Evolutionary conservation across 2,888 invertebrate species (phyloP), one percentile per base, ranked within the genome.

Genomic region (Frankliniella fusca): DNA sequence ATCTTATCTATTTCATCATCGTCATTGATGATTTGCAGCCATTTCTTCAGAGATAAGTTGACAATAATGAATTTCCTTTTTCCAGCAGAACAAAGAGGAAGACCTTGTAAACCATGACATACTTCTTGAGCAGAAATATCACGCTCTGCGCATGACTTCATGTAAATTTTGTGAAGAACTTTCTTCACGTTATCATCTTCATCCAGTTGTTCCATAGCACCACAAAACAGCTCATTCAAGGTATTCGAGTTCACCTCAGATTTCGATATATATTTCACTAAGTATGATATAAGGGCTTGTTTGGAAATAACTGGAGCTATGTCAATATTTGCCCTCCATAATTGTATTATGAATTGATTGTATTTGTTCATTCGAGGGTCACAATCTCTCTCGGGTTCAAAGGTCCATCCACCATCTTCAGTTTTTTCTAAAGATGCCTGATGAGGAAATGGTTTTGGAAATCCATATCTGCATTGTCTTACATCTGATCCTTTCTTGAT

Each of bases 121-220:
- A 81, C 81, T 80, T 84, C 84, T 79, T 84, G 84, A 0, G 84
- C 83, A 3, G 84, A 84, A 48, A 70, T 80, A 70, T 84, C 84
- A 18, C 84, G 9, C 50, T 84, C 84, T 23, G 50, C 20, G 23
- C 84, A 76, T n/a, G 84, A 80, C 23, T 79, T 65, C 27, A 84
- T 81, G 48, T 84, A 61, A 1, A 84, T 11, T 76, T 83, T 84
- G 27, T 50, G 82, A 23, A 84, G 81, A 12, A 80, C 81, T 23
- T 48, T 82, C 48, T 54, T 83, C 15, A 81, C 81, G 0, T 3
- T 27, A 70, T 79, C 48, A 18, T 81, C 28, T 12, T 65, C 12
- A 15, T 83, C 65, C 23, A 65, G 20, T 20, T 2, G 9, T 3
- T 7, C 23, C 10, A 65, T n/a, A n/a, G 23, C 23, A 3, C 1